These are phyloP conservation scores for Quiscalus mexicanus DNA, from an alignment of 2,113 vertebrate species.

Conservation along the genomic window DNA sequence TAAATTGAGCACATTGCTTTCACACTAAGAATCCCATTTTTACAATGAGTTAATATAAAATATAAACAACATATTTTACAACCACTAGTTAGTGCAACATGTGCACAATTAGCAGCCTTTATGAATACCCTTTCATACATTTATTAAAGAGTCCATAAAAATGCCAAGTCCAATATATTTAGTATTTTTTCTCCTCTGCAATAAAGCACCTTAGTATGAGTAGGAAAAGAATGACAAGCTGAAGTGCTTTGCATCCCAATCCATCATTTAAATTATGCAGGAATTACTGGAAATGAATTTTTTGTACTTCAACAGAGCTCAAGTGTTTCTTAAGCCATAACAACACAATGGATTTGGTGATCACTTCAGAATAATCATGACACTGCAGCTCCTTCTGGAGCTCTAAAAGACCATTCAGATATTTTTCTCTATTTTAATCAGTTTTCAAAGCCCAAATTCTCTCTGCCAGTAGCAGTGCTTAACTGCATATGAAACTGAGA, in stretches of 20 bases:
- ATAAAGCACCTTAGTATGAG: constrained; percentile 45
- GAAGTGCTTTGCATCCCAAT: constrained; percentile 29
- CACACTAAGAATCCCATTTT: background rate
- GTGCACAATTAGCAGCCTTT: constrained; percentile 58
- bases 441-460: constrained; percentile 31
- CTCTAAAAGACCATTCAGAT: constrained; percentile 51
- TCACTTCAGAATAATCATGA: constrained; percentile 68
- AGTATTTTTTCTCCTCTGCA: background rate
- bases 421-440: constrained; percentile 51
- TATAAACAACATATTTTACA: constrained; percentile 63
- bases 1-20: background rate
- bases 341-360: constrained; percentile 64
- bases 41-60: constrained; percentile 52
- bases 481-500: background rate
- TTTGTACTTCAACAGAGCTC: constrained; percentile 62
- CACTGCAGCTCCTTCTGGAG: constrained; percentile 47
- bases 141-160: constrained; percentile 62
- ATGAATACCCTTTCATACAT: constrained; percentile 51
- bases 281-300: constrained; percentile 72
- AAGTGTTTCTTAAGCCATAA: constrained; percentile 71
- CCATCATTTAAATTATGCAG: constrained; percentile 62
- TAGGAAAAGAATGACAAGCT: constrained; percentile 23
- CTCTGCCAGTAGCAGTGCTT: constrained; percentile 29
- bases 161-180: constrained; percentile 7
- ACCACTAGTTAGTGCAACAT: constrained; percentile 20